Conservation (phyloP, 2,113 vertebrate species). For the Pachypanchax playfairii region DNA sequence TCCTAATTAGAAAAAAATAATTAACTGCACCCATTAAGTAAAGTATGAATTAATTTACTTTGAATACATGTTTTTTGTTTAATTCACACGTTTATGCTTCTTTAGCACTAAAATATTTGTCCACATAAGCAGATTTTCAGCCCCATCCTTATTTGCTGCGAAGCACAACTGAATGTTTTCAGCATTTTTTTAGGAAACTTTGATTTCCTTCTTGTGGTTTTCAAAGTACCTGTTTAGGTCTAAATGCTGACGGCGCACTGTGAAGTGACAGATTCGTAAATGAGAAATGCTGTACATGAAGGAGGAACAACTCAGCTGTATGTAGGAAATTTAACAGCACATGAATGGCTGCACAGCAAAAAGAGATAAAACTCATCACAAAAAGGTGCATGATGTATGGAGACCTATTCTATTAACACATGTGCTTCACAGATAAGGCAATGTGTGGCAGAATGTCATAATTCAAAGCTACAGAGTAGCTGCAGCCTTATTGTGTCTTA, state of each 20-base stretch:
- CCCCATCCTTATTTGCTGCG: conserved; percentile 29
- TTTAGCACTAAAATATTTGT: too few species aligned
- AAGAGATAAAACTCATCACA: conserved; percentile 31
- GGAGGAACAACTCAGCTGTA: conserved; percentile 6
- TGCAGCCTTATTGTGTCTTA: conserved; percentile 13
- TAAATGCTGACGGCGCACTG: conserved; percentile 53
- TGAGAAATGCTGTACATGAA: conserved; percentile 24
- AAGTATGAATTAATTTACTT: too few species aligned
- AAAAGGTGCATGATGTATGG: conserved; percentile 12
- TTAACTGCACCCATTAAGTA: too few species aligned
- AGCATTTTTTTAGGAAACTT: conserved; percentile 26
- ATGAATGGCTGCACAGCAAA: conserved; percentile 2
- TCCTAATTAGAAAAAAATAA: too few species aligned
- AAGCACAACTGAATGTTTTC: conserved; percentile 44
- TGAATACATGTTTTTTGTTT: too few species aligned
- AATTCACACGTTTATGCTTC: too few species aligned
- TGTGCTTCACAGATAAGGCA: conserved; percentile 37
- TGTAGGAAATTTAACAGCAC: conserved; percentile 12
- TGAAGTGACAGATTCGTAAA: conserved; percentile 12
- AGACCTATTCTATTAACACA: conserved; percentile 32
- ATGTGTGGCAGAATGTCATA: conserved; percentile 1
- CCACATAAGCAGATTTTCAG: conserved; percentile 55
- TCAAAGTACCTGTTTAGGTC: conserved; percentile 42
- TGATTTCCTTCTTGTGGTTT: conserved; percentile 27
- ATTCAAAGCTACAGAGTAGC: conserved; percentile 13